Base-by-base conservation (phyloP, 1,140 invertebrate species). In the Pseudomyrmex sp. region DNA sequence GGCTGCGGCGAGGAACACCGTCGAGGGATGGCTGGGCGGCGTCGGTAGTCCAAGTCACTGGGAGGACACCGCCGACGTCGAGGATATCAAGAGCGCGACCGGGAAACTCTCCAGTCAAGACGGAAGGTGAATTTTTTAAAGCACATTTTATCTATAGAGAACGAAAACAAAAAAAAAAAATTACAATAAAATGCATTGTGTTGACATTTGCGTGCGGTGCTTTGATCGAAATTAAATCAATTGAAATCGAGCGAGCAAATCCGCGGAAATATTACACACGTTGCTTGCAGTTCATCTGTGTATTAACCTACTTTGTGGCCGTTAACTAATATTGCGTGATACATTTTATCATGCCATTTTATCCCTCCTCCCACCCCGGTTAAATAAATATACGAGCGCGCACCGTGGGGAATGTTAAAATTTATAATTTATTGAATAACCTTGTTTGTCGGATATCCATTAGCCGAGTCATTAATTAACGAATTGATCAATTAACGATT, bases 1-100 rank as follows among this genome's bases (percentile, higher is more conserved):
- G 86, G 95, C 95, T 44, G 94, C 93, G 10, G 95, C 95, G 50
- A 94, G 95, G 82, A 95, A 93, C 70, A 95, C 95, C 44, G 95
- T 96, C 69, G 95, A 95, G 88, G 94, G 95, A 66, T 96, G 95
- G 95, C 91, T 96, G 79, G 95, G 95, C 18, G 95, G 95, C 35
- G 94, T 95, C 72, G 94, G 93, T 26, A 95, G 93, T 89, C 94
- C 95, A n/a, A 94, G 94, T 89, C 90, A 91, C 35, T 89, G 90
- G 89, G 91, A 93, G 63, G 89, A 92, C 74, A 59, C 82, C 48
- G 74, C 75, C n/a, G 91, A 91, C 56, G 90, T 90, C 86, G 90
- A 91, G 61, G 88, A 92, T 54, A 54, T 35, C 58, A 86, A 89
- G 63, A 77, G 72, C 35, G 70, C 82, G 26, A 54, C 80, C 18